Conservation (phyloP, 2,888 invertebrate genomes). For the Ennomos fuscantarius region DNA sequence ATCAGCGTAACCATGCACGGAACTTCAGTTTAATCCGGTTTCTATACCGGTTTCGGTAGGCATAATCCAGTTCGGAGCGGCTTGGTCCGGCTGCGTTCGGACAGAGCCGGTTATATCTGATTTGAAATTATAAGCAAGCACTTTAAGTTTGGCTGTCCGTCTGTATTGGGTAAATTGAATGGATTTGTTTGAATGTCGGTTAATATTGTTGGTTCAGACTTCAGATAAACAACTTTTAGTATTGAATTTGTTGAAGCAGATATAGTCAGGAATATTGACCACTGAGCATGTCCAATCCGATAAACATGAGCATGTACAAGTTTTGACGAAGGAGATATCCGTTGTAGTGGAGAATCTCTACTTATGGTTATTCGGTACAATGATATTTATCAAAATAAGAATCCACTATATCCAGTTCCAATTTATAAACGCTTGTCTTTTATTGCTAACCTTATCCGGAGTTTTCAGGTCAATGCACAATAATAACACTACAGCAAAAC, state of each 20-base stretch:
- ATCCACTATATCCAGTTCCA: no score
- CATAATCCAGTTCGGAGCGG: conserved; percentile 67
- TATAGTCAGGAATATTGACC: conserved; percentile 24
- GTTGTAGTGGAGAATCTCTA: conserved; percentile 12
- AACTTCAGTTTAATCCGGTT: conserved; percentile 78
- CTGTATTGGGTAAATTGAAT: conserved; percentile 38
- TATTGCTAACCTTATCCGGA: no score
- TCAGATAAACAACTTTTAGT: conserved; percentile 28
- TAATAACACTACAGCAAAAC: no score
- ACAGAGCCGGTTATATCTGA: conserved; percentile 62
- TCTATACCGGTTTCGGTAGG: conserved; percentile 60
- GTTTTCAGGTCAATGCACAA: no score
- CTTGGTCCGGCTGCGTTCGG: conserved; percentile 55
- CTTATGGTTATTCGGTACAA: conserved; percentile 1
- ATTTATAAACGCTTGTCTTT: no score
- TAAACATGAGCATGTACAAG: conserved; percentile 21
- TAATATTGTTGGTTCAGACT: conserved; percentile 29
- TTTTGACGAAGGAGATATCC: conserved; percentile 17
- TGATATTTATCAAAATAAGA: neutral
- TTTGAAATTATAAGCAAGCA: conserved; percentile 74
- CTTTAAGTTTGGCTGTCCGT: conserved; percentile 45
- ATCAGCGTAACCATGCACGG: conserved; percentile 79
- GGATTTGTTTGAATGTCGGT: conserved; percentile 31
- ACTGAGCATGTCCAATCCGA: conserved; percentile 24
- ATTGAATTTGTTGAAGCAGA: conserved; percentile 24